Percentiles rank a stretch among this genome's conserved stretches.
phyloP scores from a whole-genome alignment of 2,113 vertebrate genomes.

The Petrocephalus zakoni region DNA sequence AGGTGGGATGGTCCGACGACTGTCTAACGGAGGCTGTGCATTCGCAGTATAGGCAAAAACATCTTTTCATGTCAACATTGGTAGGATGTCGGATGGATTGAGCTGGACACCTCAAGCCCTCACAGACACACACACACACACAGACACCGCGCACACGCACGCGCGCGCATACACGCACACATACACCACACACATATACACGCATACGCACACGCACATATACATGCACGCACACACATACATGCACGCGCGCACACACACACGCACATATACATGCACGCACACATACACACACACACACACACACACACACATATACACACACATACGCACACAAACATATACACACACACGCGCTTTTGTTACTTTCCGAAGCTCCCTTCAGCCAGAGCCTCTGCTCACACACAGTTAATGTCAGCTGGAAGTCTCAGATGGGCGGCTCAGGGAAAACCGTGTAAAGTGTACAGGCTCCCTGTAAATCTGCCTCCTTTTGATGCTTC shows the following conservation, averaged over 20 bases:
- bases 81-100: too few relatives aligned
- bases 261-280: too few relatives aligned
- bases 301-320: too few relatives aligned
- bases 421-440: neutral
- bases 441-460: neutral
- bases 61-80: too few relatives aligned
- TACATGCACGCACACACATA: too few relatives aligned
- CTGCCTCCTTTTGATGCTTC: constrained; percentile 27
- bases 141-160: neutral
- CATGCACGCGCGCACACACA: too few relatives aligned
- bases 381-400: neutral
- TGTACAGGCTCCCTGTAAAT: neutral
- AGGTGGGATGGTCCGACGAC: too few relatives aligned
- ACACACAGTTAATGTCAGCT: neutral
- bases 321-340: neutral
- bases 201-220: too few relatives aligned
- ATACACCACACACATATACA: neutral
- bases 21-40: too few relatives aligned
- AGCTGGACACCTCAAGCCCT: too few relatives aligned
- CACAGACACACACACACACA: neutral
- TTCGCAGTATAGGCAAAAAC: too few relatives aligned
- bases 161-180: neutral
- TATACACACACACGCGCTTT: neutral
- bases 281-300: too few relatives aligned
- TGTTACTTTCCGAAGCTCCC: neutral